Conservation (phyloP, 2,113 vertebrate species). For the Bos indicus region DNA sequence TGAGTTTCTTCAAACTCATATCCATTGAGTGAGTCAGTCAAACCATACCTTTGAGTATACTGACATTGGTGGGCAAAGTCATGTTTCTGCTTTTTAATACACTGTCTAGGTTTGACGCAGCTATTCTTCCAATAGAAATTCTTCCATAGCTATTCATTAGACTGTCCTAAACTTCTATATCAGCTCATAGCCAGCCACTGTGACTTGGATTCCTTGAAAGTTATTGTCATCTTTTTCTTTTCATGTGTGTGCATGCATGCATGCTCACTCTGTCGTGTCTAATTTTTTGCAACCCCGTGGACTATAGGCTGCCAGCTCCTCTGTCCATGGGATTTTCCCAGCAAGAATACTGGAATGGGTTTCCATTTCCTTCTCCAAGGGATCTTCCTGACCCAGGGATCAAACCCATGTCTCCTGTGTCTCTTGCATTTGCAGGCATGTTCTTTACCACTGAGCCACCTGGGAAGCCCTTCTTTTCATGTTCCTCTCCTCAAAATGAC, state of each 20-base stretch:
- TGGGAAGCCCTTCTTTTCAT: background rate
- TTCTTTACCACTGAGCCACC: background rate
- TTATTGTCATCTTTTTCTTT: background rate
- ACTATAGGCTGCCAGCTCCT: background rate
- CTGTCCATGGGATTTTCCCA: background rate
- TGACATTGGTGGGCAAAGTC: background rate
- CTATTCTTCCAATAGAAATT: background rate
- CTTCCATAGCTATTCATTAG: background rate
- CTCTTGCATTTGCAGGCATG: background rate
- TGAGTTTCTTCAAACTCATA: background rate
- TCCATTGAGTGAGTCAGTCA: background rate
- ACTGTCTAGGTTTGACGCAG: background rate
- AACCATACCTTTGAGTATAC: background rate
- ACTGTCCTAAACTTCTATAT: background rate
- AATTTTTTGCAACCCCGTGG: rapidly evolving
- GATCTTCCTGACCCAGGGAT: background rate
- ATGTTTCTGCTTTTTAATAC: background rate
- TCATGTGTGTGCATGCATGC: background rate
- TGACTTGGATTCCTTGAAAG: background rate
- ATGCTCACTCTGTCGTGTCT: background rate
- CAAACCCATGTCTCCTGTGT: background rate
- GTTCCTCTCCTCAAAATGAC: background rate
- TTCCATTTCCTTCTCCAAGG: background rate
- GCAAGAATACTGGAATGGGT: background rate
- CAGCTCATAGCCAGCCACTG: too few relatives aligned